Conservation (phyloP, 2,113 vertebrate genomes). For the Astatoreochromis straeleni region DNA sequence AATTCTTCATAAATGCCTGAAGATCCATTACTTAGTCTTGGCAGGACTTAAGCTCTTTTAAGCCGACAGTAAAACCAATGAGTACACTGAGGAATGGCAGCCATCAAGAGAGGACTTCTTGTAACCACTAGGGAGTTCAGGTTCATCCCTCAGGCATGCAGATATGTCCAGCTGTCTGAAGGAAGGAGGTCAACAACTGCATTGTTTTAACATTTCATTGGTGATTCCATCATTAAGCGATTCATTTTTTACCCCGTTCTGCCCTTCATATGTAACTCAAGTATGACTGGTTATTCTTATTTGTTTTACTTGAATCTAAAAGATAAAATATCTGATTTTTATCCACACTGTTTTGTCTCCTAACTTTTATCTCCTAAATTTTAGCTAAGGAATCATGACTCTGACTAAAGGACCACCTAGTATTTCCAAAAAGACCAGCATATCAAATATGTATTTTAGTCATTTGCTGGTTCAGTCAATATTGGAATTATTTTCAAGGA, state of each 20-base stretch:
- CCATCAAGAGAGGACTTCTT: neutral
- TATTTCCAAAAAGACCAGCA: neutral
- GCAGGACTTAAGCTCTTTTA: slow-evolving; percentile 58
- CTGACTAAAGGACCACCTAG: neutral
- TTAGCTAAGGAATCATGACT: neutral
- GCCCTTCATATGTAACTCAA: neutral
- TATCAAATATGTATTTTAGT: neutral
- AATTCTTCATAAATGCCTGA: slow-evolving; percentile 57
- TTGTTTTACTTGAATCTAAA: neutral
- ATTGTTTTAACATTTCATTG: neutral
- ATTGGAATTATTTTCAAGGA: neutral
- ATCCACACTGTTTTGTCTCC: neutral
- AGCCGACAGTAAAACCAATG: slow-evolving; percentile 65
- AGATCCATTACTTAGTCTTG: slow-evolving; percentile 70
- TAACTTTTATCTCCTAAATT: neutral
- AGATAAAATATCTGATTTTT: neutral
- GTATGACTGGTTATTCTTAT: neutral
- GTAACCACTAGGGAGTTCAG: neutral
- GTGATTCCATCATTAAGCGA: neutral
- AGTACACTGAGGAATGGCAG: slow-evolving; percentile 43
- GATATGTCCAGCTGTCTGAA: slow-evolving; percentile 1
- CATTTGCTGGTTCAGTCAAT: neutral
- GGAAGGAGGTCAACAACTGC: neutral
- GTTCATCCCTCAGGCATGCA: neutral
- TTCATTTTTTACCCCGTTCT: neutral